A percentile compares a stretch with the other conserved stretches of the same genome.
Evolutionary conservation across 2,888 invertebrate genomes (phyloP).

Genomic region (Eupithecia subfuscata): DNA sequence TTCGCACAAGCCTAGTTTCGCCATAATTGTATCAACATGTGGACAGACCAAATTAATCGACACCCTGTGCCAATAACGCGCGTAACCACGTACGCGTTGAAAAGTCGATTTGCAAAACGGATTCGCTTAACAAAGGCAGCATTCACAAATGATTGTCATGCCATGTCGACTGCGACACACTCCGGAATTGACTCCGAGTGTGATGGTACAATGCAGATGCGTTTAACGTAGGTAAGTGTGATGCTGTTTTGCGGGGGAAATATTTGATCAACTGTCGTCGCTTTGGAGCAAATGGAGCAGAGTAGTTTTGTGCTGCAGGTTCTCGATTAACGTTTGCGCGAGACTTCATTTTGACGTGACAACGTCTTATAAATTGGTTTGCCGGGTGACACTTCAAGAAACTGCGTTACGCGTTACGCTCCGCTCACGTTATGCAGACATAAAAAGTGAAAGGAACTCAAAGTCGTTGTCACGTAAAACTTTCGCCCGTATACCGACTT

Average conservation of each 20-base stretch:
- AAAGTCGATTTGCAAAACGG: constrained; percentile 30
- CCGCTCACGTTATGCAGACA: no score
- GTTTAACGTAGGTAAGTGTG: constrained; percentile 60
- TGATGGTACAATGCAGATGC: constrained; percentile 71
- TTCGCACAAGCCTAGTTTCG: background rate
- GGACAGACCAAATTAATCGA: background rate
- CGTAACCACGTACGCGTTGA: constrained; percentile 10
- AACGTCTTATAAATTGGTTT: no score
- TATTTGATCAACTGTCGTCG: constrained; percentile 1
- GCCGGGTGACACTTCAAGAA: no score
- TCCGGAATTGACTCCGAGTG: constrained; percentile 63
- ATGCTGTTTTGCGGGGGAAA: constrained; percentile 30
- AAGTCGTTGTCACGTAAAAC: no score
- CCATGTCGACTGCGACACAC: constrained; percentile 28
- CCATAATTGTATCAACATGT: background rate
- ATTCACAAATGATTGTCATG: constrained; percentile 34
- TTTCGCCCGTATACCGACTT: no score
- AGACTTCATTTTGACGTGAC: no score
- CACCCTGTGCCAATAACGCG: background rate
- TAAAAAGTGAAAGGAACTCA: no score
- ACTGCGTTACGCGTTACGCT: no score
- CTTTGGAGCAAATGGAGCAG: background rate
- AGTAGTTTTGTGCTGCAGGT: background rate
- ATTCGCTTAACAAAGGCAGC: constrained; percentile 26
- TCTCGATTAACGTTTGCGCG: background rate